phyloP scores from a whole-genome alignment of 1,140 invertebrate species.

The Zophobas morio region DNA sequence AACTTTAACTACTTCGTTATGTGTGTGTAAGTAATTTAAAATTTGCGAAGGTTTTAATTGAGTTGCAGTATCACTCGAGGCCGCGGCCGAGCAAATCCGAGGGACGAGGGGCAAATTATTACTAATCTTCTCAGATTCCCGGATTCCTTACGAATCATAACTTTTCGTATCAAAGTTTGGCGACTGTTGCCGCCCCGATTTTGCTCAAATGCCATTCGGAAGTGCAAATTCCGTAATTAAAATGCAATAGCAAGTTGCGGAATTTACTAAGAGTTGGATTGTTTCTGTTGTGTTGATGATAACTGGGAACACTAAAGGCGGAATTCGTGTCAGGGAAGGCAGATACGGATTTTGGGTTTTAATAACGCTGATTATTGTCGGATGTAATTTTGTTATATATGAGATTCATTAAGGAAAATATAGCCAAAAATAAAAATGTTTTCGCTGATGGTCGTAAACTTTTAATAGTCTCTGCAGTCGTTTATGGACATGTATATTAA shows the following conservation, averaged over 20 bases:
- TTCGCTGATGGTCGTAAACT: no score
- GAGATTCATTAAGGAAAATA: no score
- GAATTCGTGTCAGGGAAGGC: background rate
- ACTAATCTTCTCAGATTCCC: conserved; percentile 28
- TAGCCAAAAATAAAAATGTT: no score
- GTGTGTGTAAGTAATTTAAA: conserved; percentile 42
- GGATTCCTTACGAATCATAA: conserved; percentile 20
- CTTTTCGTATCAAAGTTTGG: conserved; percentile 38
- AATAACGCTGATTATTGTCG: no score
- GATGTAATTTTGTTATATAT: no score
- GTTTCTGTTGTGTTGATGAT: background rate
- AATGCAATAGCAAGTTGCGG: conserved; percentile 18
- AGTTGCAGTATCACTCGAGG: conserved; percentile 31
- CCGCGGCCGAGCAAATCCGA: conserved; percentile 9
- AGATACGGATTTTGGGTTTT: no score
- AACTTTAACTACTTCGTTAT: conserved; percentile 30
- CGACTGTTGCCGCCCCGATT: conserved; percentile 18
- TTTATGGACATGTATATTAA: no score
- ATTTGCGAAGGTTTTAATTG: conserved; percentile 33
- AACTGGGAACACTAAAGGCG: background rate
- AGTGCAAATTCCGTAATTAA: conserved; percentile 30
- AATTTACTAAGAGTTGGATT: conserved; percentile 7
- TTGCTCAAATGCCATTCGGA: conserved; percentile 19
- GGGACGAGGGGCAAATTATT: conserved; percentile 18
- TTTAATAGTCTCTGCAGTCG: no score